Evolutionary conservation across 2,888 invertebrate genomes (phyloP), one percentile per base, ranked within the genome.

Genomic region (Ochropleura leucogaster): DNA sequence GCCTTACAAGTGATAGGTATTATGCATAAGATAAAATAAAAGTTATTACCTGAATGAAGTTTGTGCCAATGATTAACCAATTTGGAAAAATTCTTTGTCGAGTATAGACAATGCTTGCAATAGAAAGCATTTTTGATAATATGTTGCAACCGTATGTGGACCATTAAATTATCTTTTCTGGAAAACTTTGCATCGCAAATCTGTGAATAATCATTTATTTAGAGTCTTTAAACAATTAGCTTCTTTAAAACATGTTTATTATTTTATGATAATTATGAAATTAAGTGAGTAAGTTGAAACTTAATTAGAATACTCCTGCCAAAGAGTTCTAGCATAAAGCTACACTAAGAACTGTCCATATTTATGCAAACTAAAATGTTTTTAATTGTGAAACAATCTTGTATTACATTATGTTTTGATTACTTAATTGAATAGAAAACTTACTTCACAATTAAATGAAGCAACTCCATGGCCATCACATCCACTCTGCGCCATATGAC

Each of bases 121-220:
- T 72, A 9, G 72, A 84, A 94, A 75, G 76, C 82, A 60, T 91
- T 89, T 72, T 82, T 88, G 64, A 89, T 72, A 79, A 95, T 91
- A 81, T 95, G 92, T 84, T 98, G 97, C n/a, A 96, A 96, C 71
- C 98, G 96, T 66, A 98, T 95, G 93, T 98, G 98, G 77, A 98
- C 98, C 72, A 98, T 97, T 82, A 98, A 93, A 91, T 98, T 98
- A 89, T 98, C 98, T 91, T 98, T 98, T 79, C 98, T 97, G 42
- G 97, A 97, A 88, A 98, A 98, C 79, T 92, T 93, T 88, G 97
- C 96, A 68, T 96, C 92, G 88, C 98, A 98, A 53, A 98, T 97
- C 97, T 97, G 91, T 70, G 92, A 40, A 72, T 47, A 42, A 72
- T 46, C 42, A 70, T 51, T 18, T 1, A 30, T 70, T 70, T 44